phyloP scores from a whole-genome alignment of 2,888 invertebrate species.

The Bhutanitis thaidina region DNA sequence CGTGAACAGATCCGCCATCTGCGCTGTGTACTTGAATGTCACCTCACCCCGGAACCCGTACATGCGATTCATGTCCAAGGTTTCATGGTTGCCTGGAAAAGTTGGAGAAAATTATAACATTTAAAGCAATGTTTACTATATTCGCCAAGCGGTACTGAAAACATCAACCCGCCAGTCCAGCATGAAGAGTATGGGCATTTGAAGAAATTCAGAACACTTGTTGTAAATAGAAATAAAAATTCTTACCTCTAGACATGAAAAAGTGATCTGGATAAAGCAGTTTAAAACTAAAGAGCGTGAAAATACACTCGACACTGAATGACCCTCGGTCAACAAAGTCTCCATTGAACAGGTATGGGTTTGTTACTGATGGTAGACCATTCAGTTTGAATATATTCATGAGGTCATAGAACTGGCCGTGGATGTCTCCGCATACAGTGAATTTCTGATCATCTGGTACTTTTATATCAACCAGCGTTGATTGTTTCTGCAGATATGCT shows the following conservation, averaged over 20 bases:
- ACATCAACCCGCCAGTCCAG: too few species aligned
- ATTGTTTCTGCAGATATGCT: slow-evolving; percentile 89
- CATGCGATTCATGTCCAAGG: slow-evolving; percentile 99
- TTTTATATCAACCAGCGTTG: slow-evolving; percentile 93
- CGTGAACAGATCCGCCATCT: slow-evolving; percentile 98
- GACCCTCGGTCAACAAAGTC: slow-evolving; percentile 99
- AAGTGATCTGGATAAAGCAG: slow-evolving; percentile 97
- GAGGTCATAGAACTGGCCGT: slow-evolving; percentile 99
- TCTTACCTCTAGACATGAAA: slow-evolving; percentile 96
- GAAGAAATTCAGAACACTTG: too few species aligned
- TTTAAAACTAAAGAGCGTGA: slow-evolving; percentile 97
- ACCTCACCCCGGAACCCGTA: slow-evolving; percentile 99
- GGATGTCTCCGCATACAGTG: slow-evolving; percentile 99
- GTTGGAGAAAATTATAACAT: too few species aligned
- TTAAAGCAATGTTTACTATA: too few species aligned
- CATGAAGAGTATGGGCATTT: too few species aligned
- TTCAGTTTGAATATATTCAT: slow-evolving; percentile 98
- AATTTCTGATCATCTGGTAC: slow-evolving; percentile 94
- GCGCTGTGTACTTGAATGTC: slow-evolving; percentile 94
- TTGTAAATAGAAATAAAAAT: too few species aligned
- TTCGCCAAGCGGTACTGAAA: too few species aligned
- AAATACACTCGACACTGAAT: slow-evolving; percentile 99
- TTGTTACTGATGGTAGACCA: slow-evolving; percentile 95
- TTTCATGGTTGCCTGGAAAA: slow-evolving; percentile 96
- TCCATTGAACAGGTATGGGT: slow-evolving; percentile 99